These are phyloP conservation scores for Calameuta idolon DNA, from an alignment of 2,888 invertebrate species.

Conservation along the genomic window DNA sequence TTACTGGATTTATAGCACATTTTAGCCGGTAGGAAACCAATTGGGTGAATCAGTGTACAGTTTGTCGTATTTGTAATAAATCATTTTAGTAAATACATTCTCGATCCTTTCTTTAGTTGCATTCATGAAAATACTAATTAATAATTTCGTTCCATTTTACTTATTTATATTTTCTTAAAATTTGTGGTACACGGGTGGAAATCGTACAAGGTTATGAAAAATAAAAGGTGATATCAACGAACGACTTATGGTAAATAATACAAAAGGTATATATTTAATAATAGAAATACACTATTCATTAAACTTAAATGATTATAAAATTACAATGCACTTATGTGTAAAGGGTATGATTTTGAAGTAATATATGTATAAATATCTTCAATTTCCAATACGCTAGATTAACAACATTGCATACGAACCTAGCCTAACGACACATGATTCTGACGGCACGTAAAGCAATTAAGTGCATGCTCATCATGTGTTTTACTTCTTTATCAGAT, in stretches of 20 bases:
- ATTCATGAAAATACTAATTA: too few relatives aligned
- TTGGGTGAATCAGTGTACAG: not conserved
- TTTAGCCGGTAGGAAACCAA: not conserved
- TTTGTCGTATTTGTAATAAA: not conserved
- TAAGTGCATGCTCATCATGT: not conserved
- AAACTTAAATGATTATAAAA: not conserved
- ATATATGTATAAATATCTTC: not conserved
- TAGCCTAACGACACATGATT: not conserved
- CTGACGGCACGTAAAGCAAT: not conserved
- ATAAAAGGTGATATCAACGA: not conserved
- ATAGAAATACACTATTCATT: not conserved
- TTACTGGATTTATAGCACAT: not conserved
- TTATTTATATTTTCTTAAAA: too few relatives aligned
- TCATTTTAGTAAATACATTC: not conserved
- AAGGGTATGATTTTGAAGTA: not conserved
- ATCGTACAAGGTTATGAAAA: not conserved
- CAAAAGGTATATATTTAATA: not conserved
- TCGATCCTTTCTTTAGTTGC: not conserved
- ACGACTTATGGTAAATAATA: not conserved
- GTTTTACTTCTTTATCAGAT: not conserved
- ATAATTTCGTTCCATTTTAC: too few relatives aligned
- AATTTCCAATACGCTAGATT: not conserved
- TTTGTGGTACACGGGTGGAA: not conserved
- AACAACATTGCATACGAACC: not conserved
- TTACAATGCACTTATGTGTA: not conserved